These are phyloP conservation scores for Genyomyrus donnyi DNA, from an alignment of 2,113 vertebrate species.

Conservation along the genomic window DNA sequence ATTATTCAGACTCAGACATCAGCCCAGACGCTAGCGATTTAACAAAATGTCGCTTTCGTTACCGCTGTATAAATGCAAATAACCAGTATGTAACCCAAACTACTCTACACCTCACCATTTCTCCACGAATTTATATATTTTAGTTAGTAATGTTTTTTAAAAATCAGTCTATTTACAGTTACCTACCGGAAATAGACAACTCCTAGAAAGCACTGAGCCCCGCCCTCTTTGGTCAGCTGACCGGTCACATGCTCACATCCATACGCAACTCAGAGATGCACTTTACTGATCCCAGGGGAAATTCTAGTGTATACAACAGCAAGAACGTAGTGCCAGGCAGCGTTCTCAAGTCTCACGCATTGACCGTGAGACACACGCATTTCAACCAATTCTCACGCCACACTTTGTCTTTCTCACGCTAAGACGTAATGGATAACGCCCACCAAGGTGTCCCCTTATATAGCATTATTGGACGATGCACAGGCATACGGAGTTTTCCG, in stretches of 20 bases:
- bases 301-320: background rate
- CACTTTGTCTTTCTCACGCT: too few species aligned
- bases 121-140: background rate
- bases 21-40: background rate
- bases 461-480: too few species aligned
- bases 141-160: background rate
- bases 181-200: background rate
- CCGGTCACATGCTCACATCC: background rate
- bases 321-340: background rate
- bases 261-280: background rate
- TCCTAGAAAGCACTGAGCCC: background rate
- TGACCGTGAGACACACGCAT: too few species aligned
- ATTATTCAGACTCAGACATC: background rate
- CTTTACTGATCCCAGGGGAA: background rate
- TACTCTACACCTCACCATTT: background rate
- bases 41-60: background rate
- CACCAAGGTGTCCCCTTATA: too few species aligned
- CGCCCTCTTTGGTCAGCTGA: background rate
- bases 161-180: background rate
- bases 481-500: too few species aligned
- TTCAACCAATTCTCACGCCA: too few species aligned
- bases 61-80: background rate
- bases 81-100: background rate
- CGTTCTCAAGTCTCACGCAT: too few species aligned
- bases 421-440: too few species aligned